A percentile compares a stretch with the other conserved stretches of the same genome.
phyloP scores from a whole-genome alignment of 23 tunicate genomes.

The Halocynthia roretzi region DNA sequence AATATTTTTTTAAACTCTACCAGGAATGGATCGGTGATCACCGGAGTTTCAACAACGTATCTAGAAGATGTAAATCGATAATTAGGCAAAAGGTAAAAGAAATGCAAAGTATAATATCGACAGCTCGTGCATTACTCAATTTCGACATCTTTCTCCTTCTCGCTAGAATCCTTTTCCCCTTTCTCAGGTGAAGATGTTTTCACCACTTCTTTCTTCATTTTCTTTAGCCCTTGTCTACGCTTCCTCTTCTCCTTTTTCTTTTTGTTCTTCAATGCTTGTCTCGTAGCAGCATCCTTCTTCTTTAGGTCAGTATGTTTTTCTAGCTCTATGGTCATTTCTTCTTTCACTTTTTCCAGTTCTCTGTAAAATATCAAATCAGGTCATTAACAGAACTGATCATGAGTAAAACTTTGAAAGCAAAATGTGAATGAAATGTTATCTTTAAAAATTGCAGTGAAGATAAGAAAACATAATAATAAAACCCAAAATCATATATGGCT shows the following conservation, averaged over 20 bases:
- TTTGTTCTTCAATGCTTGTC: slow-evolving; percentile 24
- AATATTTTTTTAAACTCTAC: slow-evolving; percentile 86
- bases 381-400: no score
- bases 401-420: no score
- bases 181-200: slow-evolving; percentile 11
- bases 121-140: slow-evolving; percentile 13
- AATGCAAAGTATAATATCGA: not conserved
- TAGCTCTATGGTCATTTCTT: slow-evolving; percentile 11
- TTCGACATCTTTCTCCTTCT: slow-evolving; percentile 26
- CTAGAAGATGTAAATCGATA: slow-evolving; percentile 15
- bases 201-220: slow-evolving; percentile 15
- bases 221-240: slow-evolving; percentile 19
- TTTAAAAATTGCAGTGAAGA: no score
- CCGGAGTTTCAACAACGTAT: slow-evolving; percentile 87
- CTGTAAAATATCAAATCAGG: not conserved
- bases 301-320: not conserved
- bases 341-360: slow-evolving; percentile 16
- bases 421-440: no score
- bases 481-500: no score
- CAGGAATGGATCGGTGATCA: slow-evolving; percentile 69
- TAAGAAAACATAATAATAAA: no score
- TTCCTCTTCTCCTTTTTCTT: slow-evolving; percentile 65
- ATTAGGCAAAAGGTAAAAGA: not conserved
- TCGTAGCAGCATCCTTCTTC: slow-evolving; percentile 6
- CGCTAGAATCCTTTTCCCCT: slow-evolving; percentile 12